Base-by-base conservation (phyloP, 2,113 vertebrate species). In the Paradoxurus hermaphroditus region DNA sequence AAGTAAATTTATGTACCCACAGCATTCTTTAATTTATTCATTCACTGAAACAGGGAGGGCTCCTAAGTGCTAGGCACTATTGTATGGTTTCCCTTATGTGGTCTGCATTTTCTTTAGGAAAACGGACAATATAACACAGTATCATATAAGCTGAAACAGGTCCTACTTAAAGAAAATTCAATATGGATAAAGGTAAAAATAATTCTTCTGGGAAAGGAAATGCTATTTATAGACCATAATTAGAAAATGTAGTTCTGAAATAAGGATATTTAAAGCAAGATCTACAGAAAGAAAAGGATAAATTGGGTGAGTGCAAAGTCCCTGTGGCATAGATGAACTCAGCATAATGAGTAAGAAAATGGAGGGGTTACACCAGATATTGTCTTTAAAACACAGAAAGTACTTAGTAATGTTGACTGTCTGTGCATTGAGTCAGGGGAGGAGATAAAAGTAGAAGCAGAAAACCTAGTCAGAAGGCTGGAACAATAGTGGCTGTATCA, bases 281-380 rank as follows among this genome's bases (percentile, higher is more conserved):
- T 86, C 23, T 44, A 21, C 12, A 44, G 9, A 5, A 79, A 90
- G 49, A 36, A 56, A 86, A 4, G 12, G 1, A 39, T 18, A 27
- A 36, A 16, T 2, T 72, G 14, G n/a, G 65, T 49, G 25, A 90
- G 0, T 41, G 25, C 29, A 18, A 90, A 81, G 44, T 36, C 18
- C 59, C 31, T 72, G 23, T 73, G 12, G 8, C 27, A 83, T 15
- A 19, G 7, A 67, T 8, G 0, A 81, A 9, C 15, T 68, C n/a
- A 6, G 2, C 1, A 29, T 34, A 63, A 51, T 49, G 78, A 44
- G 59, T 53, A 82, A 94, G 12, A 39, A 90, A 59, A 51, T 16
- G 5, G 1, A 67, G 9, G 41, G 0, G 0, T 15, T 56, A 5
- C 4, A 8, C 5, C 2, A 94, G 11, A 13, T 25, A 49, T 2